Evolutionary conservation across 2,797 vertebrate species (phyloP), one percentile per base, ranked within the genome.

Genomic region (Enteromius anoplus): DNA sequence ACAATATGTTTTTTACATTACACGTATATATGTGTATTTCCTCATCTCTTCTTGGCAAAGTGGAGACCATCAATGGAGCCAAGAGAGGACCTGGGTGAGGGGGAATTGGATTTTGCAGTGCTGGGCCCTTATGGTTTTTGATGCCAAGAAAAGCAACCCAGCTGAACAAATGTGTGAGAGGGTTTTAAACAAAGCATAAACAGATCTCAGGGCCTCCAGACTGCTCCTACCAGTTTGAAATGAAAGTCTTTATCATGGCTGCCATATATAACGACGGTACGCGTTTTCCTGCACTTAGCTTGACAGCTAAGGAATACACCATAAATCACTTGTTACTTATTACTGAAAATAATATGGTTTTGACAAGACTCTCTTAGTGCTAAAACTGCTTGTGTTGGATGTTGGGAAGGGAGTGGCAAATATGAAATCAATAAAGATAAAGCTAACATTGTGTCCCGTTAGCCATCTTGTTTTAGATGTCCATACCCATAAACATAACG

Each of bases 171-270:
- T 71, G 85, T 45, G 71, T 85, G 82, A 53, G 80, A 81, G 86
- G 62, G 32, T 75, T 80, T 86, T 40, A 55, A 84, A 86, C 78
- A 78, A 84, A 84, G 85, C 69, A 82, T 82, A 85, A 85, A 86
- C 69, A 86, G 29, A 72, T 75, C 72, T 17, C 29, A 21, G 55
- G 65, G 55, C 78, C 81, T 79, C 70, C 29, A 51, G 58, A 81
- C 58, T 55, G 82, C 85, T 88, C 82, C 78, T 85, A 75, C 84
- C 79, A 85, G 83, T 88, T 84, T 88, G 85, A 89, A 92, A 93
- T 92, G 91, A 93, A 93, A 92, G 93, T 89, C 82, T 89, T 91
- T 90, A 91, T 94, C 92, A 92, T 14, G 89, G 90, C 89, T 91
- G 89, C 91, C 86, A 91, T 92, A 78, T 78, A 93, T 92, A 91